Base-by-base conservation (phyloP, 1,140 invertebrate genomes). In the Sinella curviseta region DNA sequence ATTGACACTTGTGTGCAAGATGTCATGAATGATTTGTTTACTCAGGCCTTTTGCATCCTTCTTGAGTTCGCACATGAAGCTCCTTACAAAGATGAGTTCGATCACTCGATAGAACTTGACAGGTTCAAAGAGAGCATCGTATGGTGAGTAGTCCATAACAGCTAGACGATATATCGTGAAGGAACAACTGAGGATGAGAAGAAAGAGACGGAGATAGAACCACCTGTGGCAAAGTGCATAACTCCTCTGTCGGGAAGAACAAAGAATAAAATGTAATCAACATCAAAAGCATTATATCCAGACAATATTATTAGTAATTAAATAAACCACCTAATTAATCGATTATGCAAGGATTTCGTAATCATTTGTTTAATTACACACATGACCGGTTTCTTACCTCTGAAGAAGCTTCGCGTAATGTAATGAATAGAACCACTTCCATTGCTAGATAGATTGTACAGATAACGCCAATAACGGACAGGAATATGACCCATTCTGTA, bases 21-120 rank as follows among this genome's bases (percentile, higher is more conserved):
- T 80, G 34, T 80, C 75, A n/a, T 80, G 70, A 17, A 80, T 80
- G 36, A 77, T 77, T 54, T 65, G 60, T 77, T 77, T 77, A 28
- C 60, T 74, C 20, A 80, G 31, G n/a, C 75, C 75, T 26, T 75
- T 76, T 1, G 39, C 28, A 55, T 54, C 36, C 24, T 60, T 73
- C 28, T 80, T 80, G 14, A 80, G 54, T 55, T 80, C 79, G 0
- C n/a, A 17, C 79, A 80, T 80, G 34, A 80, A 80, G 39, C 76
- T 80, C 33, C 75, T 48, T 1, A 80, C 79, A 28, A 80, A 80
- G 24, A 80, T 48, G 0, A 80, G 67, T 77, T 80, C 75, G 55
- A 80, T 80, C 1, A 77, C 36, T n/a, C 79, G n/a, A 36, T 80
- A 80, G 36, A 80, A 80, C 55, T 80, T 80, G 3, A 80, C 65